Conservation (phyloP, 2,797 vertebrate species). For the Rhincodon typus region DNA sequence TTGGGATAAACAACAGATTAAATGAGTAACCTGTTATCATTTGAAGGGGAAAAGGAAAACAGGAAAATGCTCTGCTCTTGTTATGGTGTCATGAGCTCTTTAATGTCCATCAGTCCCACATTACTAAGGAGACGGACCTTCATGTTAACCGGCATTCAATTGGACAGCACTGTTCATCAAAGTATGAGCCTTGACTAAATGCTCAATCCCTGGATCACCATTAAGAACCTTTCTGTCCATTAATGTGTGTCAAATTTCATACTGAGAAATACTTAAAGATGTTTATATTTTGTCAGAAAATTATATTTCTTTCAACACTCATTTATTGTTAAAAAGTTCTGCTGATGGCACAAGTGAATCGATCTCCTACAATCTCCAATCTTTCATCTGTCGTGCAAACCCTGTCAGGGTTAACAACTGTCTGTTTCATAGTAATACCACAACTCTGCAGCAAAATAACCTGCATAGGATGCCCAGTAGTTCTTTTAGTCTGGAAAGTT, state of each 20-base stretch:
- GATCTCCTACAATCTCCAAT: not conserved
- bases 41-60: not conserved
- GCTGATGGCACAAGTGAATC: not conserved
- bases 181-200: not conserved
- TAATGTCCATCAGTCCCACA: not conserved
- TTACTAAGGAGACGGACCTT: not conserved
- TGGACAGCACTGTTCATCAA: not conserved
- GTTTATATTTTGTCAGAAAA: not conserved
- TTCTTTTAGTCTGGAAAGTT: not conserved
- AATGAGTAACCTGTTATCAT: not conserved
- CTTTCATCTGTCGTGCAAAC: too few species aligned
- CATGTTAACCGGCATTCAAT: not conserved
- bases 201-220: not conserved
- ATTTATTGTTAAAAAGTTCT: not conserved
- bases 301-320: not conserved
- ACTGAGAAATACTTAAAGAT: not conserved
- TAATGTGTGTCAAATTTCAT: not conserved
- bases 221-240: not conserved
- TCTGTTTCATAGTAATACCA: not conserved
- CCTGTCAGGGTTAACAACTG: not conserved
- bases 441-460: not conserved
- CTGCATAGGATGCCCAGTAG: not conserved
- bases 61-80: not conserved
- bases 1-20: not conserved
- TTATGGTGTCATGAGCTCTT: not conserved